Conservation (phyloP, 92 coral and sea anemone species). For the Epizoanthus rinbou region DNA sequence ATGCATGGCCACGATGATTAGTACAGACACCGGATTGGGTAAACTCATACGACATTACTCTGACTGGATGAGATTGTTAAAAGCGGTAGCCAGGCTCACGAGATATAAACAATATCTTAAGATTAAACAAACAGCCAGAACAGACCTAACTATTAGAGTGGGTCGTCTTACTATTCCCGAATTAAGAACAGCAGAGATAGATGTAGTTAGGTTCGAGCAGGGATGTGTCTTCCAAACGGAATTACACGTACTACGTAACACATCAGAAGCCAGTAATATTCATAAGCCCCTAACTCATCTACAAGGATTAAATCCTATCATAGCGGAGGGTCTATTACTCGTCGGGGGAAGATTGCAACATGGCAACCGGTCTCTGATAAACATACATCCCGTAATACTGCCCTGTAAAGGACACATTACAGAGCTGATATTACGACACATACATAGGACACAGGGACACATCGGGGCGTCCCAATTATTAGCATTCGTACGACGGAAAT, state of each 20-base stretch:
- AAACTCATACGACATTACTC: too few species aligned
- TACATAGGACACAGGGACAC: slow-evolving; percentile 27
- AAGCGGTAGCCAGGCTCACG: too few species aligned
- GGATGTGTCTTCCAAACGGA: background rate
- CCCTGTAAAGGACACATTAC: slow-evolving; percentile 40
- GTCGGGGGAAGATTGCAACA: slow-evolving; percentile 29
- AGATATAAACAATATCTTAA: background rate
- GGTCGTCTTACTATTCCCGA: background rate
- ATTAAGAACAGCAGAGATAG: background rate
- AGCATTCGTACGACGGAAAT: slow-evolving; percentile 18
- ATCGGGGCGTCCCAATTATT: slow-evolving; percentile 30
- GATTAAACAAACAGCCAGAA: background rate
- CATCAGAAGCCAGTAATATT: background rate
- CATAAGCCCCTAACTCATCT: background rate
- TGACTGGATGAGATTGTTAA: too few species aligned
- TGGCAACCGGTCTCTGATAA: background rate
- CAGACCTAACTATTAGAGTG: background rate
- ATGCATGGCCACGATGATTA: background rate
- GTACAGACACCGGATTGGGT: background rate
- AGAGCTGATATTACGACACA: slow-evolving; percentile 27
- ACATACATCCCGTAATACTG: slow-evolving; percentile 20
- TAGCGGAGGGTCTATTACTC: background rate
- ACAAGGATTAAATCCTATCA: slow-evolving; percentile 1
- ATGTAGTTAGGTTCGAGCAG: slow-evolving; percentile 2
- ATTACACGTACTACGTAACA: background rate